These are phyloP conservation scores for Psilanteris sp. DNA, from an alignment of 1,140 invertebrate genomes.

Conservation along the genomic window DNA sequence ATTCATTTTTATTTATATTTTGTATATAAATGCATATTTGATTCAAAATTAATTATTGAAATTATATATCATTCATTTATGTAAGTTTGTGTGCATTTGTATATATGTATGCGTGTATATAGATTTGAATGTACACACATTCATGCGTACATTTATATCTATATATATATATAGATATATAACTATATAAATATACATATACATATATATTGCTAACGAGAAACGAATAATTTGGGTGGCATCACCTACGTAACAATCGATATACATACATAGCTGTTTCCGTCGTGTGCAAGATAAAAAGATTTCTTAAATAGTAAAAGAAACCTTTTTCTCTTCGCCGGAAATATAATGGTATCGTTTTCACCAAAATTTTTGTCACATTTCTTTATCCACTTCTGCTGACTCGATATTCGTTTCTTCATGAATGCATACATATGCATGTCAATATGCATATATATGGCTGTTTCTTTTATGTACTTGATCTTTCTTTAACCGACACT, in stretches of 20 bases:
- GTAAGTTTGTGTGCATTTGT: too few relatives aligned
- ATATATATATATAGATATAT: slow-evolving; percentile 6
- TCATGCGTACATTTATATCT: background rate
- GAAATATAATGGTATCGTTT: slow-evolving; percentile 20
- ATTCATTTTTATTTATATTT: too few relatives aligned
- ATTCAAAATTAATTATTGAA: too few relatives aligned
- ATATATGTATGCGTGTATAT: too few relatives aligned
- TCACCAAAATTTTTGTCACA: slow-evolving; percentile 33
- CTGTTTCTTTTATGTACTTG: slow-evolving; percentile 10
- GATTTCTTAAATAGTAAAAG: slow-evolving; percentile 2
- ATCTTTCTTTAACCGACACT: slow-evolving; percentile 59
- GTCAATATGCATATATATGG: too few relatives aligned
- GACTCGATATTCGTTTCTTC: slow-evolving; percentile 12
- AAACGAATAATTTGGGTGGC: background rate
- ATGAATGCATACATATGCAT: too few relatives aligned
- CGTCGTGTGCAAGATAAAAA: slow-evolving; percentile 33
- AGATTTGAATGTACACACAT: too few relatives aligned
- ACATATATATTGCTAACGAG: too few relatives aligned
- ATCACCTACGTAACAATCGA: background rate
- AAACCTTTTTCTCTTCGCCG: slow-evolving; percentile 32
- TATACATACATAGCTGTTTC: slow-evolving; percentile 27
- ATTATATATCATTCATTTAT: too few relatives aligned
- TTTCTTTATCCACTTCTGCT: slow-evolving; percentile 24
- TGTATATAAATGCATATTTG: too few relatives aligned
- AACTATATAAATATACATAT: too few relatives aligned